Evolutionary conservation across 2,888 invertebrate genomes (phyloP), one percentile per base, ranked within the genome.

Genomic region (Agrypnus murinus): DNA sequence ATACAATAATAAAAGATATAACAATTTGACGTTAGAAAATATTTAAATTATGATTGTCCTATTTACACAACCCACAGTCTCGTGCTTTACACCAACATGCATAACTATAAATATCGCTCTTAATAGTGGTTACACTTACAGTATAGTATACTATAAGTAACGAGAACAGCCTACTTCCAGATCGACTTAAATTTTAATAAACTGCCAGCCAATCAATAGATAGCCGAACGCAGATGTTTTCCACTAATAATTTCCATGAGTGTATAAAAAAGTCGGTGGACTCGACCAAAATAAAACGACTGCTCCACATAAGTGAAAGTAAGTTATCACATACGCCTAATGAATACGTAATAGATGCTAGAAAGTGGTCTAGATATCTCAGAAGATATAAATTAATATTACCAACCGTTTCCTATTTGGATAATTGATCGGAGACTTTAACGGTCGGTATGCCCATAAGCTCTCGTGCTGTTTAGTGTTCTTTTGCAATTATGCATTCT

Each of bases 261-360:
- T 17, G 36, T 59, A n/a, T n/a, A n/a, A n/a, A 48, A 38, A 50
- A 53, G 32, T 25, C 43, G 66, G 66, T 57, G 60, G 63, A 38
- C 58, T 40, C 40, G 58, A 12, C 9, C 57, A 66, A n/a, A 65
- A 59, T 57, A 59, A 57, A 65, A 70, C 72, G 65, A 69, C 63
- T 38, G 64, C 59, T 72, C 66, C 71, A 70, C 69, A 65, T 72
- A 65, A 71, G 75, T 74, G 76, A 75, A 75, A 75, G 74, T 74
- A 67, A 75, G 71, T 74, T 75, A 74, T 72, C 72, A 65, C 70
- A 73, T 62, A 69, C 67, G 46, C 63, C 67, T 69, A 72, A 74
- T 75, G 75, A 77, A 76, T 74, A 79, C 79, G 79, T 78, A 79
- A 79, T 78, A 77, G 76, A 75, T 71, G 75, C 72, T 79, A 79